phyloP scores from a whole-genome alignment of 2,888 invertebrate genomes.

The Nysson spinosus region DNA sequence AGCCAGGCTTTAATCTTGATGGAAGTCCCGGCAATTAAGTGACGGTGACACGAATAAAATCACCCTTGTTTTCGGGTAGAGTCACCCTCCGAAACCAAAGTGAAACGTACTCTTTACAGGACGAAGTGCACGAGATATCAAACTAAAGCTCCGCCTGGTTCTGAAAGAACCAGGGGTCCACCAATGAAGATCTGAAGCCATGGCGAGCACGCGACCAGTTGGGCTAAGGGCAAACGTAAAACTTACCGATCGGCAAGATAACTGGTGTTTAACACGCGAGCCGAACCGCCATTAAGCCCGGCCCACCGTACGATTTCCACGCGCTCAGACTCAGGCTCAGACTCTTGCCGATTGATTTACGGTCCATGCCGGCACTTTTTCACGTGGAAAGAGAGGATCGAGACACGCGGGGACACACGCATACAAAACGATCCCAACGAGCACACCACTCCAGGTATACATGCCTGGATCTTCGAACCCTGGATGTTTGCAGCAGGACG shows the following conservation, averaged over 20 bases:
- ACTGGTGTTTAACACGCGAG: constrained; percentile 73
- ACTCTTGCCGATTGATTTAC: constrained; percentile 56
- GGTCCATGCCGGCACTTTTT: constrained; percentile 50
- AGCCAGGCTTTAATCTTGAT: no score
- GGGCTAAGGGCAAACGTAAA: constrained; percentile 71
- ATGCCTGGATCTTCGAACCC: constrained; percentile 15
- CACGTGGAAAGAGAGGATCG: constrained; percentile 43
- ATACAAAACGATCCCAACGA: no score
- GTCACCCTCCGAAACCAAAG: constrained; percentile 24
- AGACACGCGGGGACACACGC: constrained; percentile 47
- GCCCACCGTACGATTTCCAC: constrained; percentile 68
- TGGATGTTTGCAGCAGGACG: constrained; percentile 11
- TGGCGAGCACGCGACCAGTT: constrained; percentile 69
- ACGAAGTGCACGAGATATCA: constrained; percentile 28
- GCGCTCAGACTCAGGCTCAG: constrained; percentile 40
- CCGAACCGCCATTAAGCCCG: constrained; percentile 68
- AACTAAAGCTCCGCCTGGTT: constrained; percentile 57
- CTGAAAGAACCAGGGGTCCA: constrained; percentile 49
- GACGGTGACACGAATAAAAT: no score
- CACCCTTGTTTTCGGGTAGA: no score
- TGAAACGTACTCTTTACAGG: constrained; percentile 11
- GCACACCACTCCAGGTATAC: no score
- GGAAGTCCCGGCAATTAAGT: no score
- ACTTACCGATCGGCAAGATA: constrained; percentile 72
- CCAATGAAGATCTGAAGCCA: constrained; percentile 69